phyloP scores from a whole-genome alignment of 2,888 invertebrate species.

The Polylopha cassiicola region DNA sequence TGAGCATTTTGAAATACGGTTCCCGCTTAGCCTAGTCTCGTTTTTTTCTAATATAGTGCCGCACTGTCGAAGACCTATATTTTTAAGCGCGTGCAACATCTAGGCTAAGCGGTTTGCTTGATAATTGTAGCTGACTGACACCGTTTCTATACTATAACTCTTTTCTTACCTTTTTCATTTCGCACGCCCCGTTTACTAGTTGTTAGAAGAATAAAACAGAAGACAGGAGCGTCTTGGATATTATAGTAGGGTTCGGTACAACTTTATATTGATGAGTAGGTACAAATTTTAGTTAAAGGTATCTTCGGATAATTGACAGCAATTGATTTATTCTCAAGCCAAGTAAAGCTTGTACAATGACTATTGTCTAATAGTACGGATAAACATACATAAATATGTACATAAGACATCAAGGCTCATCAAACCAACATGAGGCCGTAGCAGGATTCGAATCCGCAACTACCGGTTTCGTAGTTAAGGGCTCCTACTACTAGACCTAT shows the following conservation, averaged over 20 bases:
- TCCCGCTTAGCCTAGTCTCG: background rate
- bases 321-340: too few relatives aligned
- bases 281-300: too few relatives aligned
- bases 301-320: too few relatives aligned
- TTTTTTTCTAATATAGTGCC: constrained; percentile 1
- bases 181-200: constrained; percentile 13
- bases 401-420: too few relatives aligned
- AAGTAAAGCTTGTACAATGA: too few relatives aligned
- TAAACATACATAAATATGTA: too few relatives aligned
- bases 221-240: constrained; percentile 15
- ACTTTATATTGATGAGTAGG: background rate
- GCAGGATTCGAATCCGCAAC: too few relatives aligned
- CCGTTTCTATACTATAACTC: constrained; percentile 19
- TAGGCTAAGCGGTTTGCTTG: constrained; percentile 15
- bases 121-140: constrained; percentile 22
- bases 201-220: constrained; percentile 10
- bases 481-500: too few relatives aligned
- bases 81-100: constrained; percentile 24
- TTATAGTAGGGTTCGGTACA: constrained; percentile 2
- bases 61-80: constrained; percentile 23
- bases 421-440: too few relatives aligned
- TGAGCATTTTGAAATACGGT: too few relatives aligned
- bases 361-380: too few relatives aligned
- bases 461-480: too few relatives aligned
- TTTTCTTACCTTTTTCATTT: constrained; percentile 17